A percentile compares a stretch with the other conserved stretches of the same genome.
phyloP scores from a whole-genome alignment of 1,140 invertebrate species.

The Acromyrmex heyeri region DNA sequence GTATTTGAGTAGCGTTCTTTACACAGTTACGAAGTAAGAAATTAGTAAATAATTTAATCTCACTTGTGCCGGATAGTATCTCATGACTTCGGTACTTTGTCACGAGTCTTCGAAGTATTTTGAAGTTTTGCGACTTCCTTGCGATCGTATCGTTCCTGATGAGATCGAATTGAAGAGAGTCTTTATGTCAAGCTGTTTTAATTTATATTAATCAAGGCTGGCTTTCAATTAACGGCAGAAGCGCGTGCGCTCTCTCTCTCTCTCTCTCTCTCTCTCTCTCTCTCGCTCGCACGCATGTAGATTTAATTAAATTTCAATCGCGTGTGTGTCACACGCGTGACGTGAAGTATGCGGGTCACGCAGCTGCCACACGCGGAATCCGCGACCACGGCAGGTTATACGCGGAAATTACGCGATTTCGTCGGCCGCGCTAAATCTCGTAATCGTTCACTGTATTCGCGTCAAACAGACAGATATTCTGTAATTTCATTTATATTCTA shows the following conservation, averaged over 20 bases:
- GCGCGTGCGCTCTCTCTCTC: neutral
- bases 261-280: neutral
- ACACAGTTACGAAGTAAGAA: neutral
- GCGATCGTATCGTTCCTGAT: constrained; percentile 3
- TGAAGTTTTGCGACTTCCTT: constrained; percentile 24
- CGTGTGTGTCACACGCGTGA: constrained; percentile 52
- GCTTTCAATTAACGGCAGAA: constrained; percentile 62
- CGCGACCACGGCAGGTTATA: constrained; percentile 49
- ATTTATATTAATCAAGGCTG: constrained; percentile 70
- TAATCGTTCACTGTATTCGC: constrained; percentile 51
- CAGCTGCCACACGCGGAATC: constrained; percentile 43
- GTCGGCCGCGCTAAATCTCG: constrained; percentile 49
- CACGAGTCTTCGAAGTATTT: constrained; percentile 3
- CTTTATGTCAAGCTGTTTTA: constrained; percentile 40
- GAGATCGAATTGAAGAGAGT: neutral
- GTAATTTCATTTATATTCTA: constrained; percentile 62
- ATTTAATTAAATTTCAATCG: constrained; percentile 75
- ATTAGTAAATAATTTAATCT: constrained; percentile 37
- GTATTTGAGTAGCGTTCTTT: neutral
- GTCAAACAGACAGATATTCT: constrained; percentile 36
- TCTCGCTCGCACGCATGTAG: neutral
- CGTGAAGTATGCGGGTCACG: constrained; percentile 58
- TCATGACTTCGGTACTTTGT: constrained; percentile 1
- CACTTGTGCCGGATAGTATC: neutral
- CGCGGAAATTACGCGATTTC: constrained; percentile 55